These are phyloP conservation scores for Hystrix cristata DNA, from an alignment of 2,113 vertebrate genomes.

Conservation along the genomic window DNA sequence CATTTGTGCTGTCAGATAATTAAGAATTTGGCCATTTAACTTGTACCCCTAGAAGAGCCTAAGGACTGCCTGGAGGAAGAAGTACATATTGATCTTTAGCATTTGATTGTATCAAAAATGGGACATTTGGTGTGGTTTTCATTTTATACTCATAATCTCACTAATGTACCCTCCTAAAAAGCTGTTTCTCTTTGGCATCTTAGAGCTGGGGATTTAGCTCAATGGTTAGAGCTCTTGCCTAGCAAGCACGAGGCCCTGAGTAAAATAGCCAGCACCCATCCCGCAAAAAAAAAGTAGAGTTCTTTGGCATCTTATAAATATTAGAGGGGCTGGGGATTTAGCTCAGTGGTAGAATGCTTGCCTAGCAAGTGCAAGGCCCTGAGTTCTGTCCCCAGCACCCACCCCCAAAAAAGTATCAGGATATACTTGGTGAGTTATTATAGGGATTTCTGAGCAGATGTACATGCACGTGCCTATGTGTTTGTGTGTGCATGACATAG, in stretches of 20 bases:
- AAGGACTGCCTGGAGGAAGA: not conserved
- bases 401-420: not conserved
- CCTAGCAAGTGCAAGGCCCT: no score
- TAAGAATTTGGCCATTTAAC: slow-evolving; percentile 63
- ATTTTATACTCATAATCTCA: slow-evolving; percentile 47
- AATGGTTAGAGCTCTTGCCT: no score
- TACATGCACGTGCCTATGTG: not conserved
- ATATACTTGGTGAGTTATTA: slow-evolving; percentile 40
- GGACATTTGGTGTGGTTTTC: slow-evolving; percentile 4
- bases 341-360: no score
- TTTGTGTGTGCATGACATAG: not conserved
- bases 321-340: no score
- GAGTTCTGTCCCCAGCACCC: no score
- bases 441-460: not conserved
- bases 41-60: not conserved
- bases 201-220: not conserved
- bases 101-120: slow-evolving; percentile 48
- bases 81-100: not conserved
- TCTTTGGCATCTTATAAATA: no score
- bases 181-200: not conserved
- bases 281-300: no score
- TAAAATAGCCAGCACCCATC: no score
- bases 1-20: slow-evolving; percentile 2
- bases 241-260: no score
- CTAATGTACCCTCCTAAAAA: slow-evolving; percentile 65